Conservation (phyloP, 1,140 invertebrate genomes). For the Dreissena polymorpha region DNA sequence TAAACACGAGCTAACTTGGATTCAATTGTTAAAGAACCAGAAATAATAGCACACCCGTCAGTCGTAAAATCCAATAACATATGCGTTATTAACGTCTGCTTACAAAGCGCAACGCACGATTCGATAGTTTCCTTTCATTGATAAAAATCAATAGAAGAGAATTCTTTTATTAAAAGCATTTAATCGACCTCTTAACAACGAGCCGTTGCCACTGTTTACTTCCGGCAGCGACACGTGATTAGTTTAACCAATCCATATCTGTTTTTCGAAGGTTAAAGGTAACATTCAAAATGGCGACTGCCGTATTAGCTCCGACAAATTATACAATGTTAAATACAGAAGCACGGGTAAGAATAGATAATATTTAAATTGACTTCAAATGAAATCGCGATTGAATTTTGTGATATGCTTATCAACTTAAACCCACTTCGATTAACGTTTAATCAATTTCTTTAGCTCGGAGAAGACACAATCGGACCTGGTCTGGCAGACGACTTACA, state of each 20-base stretch:
- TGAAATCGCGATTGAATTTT: neutral
- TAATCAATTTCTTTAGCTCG: slow-evolving; percentile 65
- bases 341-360: slow-evolving; percentile 59
- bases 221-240: slow-evolving; percentile 18
- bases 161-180: slow-evolving; percentile 22
- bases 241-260: slow-evolving; percentile 1
- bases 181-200: slow-evolving; percentile 35
- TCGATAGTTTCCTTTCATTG: neutral
- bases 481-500: slow-evolving; percentile 67
- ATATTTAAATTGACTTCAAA: neutral
- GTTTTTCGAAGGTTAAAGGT: slow-evolving; percentile 20
- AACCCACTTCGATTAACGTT: slow-evolving; percentile 17
- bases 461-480: slow-evolving; percentile 66
- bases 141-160: neutral
- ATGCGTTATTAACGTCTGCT: neutral
- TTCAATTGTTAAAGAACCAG: no score
- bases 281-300: slow-evolving; percentile 65
- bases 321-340: slow-evolving; percentile 57
- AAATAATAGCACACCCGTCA: no score
- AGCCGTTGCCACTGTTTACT: slow-evolving; percentile 40
- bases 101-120: neutral
- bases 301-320: slow-evolving; percentile 44
- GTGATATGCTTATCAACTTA: neutral
- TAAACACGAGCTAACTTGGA: no score
- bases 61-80: no score